Base-by-base conservation (phyloP, 2,113 vertebrate genomes). In the Hippocampus comes region DNA sequence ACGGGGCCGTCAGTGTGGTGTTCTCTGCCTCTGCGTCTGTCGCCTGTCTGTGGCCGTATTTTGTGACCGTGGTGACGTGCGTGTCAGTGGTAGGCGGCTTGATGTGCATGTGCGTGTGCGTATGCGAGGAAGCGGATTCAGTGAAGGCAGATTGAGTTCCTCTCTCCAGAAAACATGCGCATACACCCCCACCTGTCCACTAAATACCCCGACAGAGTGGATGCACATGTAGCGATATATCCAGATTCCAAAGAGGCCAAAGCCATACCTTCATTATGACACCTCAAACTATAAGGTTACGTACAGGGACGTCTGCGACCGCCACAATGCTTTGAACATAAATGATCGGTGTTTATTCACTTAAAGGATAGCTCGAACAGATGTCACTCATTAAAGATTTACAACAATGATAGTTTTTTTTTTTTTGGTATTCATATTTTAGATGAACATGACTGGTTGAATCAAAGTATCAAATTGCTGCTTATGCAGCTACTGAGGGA, bases 221-320 rank as follows among this genome's bases (percentile, higher is more conserved):
- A 84, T 84, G 78, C 86, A 86, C 84, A 81, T 60, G 51, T 77
- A 76, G 81, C 76, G 79, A 81, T 78, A 83, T 65, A 82, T 83
- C 64, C 74, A 84, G 81, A 89, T 89, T 89, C 87, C 85, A 67
- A 5, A 27, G 69, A 84, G 78, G 78, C 82, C 83, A 63, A 67
- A 67, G 78, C 71, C 75, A 68, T 78, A 66, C 70, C 63, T 82
- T 80, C 78, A 78, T 41, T 57, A 68, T 83, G 86, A 78, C 83
- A 84, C 84, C 73, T 72, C 82, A 72, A 76, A 75, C 79, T 88
- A 70, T 89, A 76, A 68, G 71, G 77, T 89, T 89, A 80, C 87
- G 74, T 68, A 41, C 73, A 75, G 67, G 66, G 75, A 72, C 80
- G 81, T 72, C 73, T 34, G 71, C 55, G 65, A 14, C 74, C 69